phyloP scores from a whole-genome alignment of 2,888 invertebrate genomes.

The Erebia ligea region DNA sequence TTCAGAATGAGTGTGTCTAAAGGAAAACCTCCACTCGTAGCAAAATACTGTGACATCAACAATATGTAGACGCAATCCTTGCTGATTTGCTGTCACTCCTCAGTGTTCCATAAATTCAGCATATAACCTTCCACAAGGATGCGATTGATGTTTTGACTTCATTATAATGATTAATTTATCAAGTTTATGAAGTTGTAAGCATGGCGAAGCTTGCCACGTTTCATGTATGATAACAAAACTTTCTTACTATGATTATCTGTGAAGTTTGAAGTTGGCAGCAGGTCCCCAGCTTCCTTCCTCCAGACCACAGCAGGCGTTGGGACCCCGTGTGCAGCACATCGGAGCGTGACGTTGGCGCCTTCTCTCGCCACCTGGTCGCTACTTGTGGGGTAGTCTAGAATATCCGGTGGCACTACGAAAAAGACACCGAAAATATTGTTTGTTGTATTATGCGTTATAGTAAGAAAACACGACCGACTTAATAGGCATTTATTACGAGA shows the following conservation, averaged over 20 bases:
- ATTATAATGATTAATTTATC: too few species aligned
- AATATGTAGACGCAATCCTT: too few species aligned
- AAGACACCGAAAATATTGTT: neutral
- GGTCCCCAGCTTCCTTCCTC: slow-evolving; percentile 91
- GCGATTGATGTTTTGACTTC: too few species aligned
- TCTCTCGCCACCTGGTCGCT: slow-evolving; percentile 93
- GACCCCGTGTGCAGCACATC: slow-evolving; percentile 94
- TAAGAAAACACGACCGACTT: too few species aligned
- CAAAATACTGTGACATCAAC: neutral
- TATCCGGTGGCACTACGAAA: slow-evolving; percentile 91
- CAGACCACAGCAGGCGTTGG: slow-evolving; percentile 94
- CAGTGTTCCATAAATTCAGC: too few species aligned
- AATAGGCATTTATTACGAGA: too few species aligned
- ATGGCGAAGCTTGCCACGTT: too few species aligned
- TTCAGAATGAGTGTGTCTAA: neutral
- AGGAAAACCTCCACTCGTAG: neutral
- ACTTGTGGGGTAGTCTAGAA: slow-evolving; percentile 93
- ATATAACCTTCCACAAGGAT: too few species aligned
- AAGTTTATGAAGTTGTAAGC: too few species aligned
- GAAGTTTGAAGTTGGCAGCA: slow-evolving; percentile 80
- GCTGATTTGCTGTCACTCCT: too few species aligned
- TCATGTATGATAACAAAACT: neutral
- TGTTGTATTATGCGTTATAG: neutral
- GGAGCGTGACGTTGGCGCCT: slow-evolving; percentile 92
- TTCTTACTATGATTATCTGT: slow-evolving; percentile 76